Evolutionary conservation across 1,140 invertebrate species (phyloP).

Genomic region (Trichonephila inaurata): DNA sequence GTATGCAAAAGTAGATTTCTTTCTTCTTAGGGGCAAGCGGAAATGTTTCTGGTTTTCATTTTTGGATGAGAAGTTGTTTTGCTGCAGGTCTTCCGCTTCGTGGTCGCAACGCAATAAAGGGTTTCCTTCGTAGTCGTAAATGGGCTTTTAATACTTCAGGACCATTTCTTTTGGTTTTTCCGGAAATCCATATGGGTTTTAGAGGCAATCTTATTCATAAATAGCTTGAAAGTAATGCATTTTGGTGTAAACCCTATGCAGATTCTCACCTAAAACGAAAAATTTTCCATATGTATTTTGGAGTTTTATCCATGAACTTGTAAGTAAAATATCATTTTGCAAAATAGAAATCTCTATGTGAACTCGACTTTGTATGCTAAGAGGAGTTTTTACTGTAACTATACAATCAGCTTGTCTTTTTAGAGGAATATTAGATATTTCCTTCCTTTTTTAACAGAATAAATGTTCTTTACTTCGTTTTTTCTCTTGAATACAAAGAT

Average conservation of each 20-base stretch:
- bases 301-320: neutral
- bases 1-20: conserved; percentile 39
- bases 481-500: too few relatives aligned
- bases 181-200: conserved; percentile 19
- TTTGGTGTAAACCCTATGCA: neutral
- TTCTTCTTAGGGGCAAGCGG: neutral
- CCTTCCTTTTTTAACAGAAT: too few relatives aligned
- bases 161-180: conserved; percentile 18
- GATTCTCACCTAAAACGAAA: neutral
- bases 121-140: conserved; percentile 23
- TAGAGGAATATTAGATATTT: too few relatives aligned
- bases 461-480: too few relatives aligned
- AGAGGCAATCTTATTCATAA: conserved; percentile 14
- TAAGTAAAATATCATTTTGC: neutral
- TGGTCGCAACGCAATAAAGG: neutral
- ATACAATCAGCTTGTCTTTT: too few relatives aligned
- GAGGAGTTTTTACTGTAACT: too few relatives aligned
- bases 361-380: too few relatives aligned
- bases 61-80: neutral
- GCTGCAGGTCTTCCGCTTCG: conserved; percentile 11
- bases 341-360: neutral
- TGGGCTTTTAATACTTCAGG: conserved; percentile 36
- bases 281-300: conserved; percentile 7
- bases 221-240: neutral
- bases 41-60: conserved; percentile 18